phyloP scores from a whole-genome alignment of 2,888 invertebrate species.

The Athalia circularis region DNA sequence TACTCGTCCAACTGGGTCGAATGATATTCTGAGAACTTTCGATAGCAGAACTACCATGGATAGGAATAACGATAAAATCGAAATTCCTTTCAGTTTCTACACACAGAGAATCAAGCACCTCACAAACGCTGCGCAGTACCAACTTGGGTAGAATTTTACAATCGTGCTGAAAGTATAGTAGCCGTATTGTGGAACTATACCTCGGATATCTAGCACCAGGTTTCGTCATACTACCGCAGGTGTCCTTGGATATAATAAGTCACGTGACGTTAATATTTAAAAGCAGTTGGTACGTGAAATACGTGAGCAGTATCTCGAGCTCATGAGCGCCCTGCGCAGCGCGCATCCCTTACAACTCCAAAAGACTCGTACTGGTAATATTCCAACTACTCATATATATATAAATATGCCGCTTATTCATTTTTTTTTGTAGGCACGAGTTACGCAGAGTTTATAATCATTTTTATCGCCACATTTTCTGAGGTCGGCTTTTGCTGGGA shows the following conservation, averaged over 20 bases:
- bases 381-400: constrained; percentile 49
- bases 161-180: constrained; percentile 59
- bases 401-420: constrained; percentile 49
- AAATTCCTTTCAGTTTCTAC: neutral
- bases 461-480: constrained; percentile 22
- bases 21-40: too few species aligned
- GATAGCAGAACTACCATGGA: too few species aligned
- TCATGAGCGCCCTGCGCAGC: constrained; percentile 52
- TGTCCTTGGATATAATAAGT: constrained; percentile 73
- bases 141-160: constrained; percentile 63
- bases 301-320: constrained; percentile 68
- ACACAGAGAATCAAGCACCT: too few species aligned
- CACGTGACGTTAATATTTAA: constrained; percentile 75
- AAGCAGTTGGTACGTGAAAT: constrained; percentile 74
- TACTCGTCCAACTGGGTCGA: neutral
- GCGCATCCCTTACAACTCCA: neutral
- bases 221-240: constrained; percentile 65
- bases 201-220: constrained; percentile 49
- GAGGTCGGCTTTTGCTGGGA: neutral
- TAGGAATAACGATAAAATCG: too few species aligned
- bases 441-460: constrained; percentile 44
- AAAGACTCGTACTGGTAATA: constrained; percentile 57
- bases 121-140: constrained; percentile 55
- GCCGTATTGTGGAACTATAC: constrained; percentile 47
- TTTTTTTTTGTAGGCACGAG: constrained; percentile 26